Conservation (phyloP, 2,888 invertebrate species). For the Vandiemenella viatica region DNA sequence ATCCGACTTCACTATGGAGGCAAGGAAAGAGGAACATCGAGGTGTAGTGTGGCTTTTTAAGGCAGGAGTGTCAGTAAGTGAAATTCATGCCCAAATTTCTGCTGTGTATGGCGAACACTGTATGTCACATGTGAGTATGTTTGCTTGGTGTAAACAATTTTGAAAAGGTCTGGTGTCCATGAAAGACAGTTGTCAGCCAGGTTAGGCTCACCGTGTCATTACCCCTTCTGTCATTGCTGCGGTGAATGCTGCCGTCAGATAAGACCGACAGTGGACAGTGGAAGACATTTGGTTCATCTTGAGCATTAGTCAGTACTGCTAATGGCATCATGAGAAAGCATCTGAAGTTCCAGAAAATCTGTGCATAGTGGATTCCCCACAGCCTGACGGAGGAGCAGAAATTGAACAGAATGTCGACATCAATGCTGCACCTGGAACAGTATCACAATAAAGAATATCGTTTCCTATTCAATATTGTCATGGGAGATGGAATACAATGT, state of each 20-base stretch:
- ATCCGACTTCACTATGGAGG: background rate
- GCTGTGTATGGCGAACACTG: background rate
- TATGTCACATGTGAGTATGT: background rate
- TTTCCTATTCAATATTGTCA: conserved; percentile 4
- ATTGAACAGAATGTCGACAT: background rate
- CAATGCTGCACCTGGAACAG: background rate
- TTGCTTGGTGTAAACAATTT: background rate
- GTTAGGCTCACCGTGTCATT: background rate
- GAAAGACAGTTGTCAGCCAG: background rate
- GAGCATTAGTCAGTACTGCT: background rate
- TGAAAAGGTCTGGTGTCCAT: background rate
- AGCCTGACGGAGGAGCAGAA: background rate
- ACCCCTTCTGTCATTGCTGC: too few relatives aligned
- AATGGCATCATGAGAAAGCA: background rate
- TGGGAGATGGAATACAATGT: background rate
- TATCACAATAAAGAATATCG: background rate
- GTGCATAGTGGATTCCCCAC: background rate
- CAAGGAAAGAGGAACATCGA: background rate
- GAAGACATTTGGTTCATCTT: background rate
- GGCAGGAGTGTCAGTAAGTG: background rate
- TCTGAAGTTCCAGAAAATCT: conserved; percentile 1
- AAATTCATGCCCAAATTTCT: background rate
- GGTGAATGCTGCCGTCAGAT: background rate
- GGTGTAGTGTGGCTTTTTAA: background rate
- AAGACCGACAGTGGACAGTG: background rate